Conservation (phyloP, 2,797 vertebrate species). For the Rhabdomys pumilio region DNA sequence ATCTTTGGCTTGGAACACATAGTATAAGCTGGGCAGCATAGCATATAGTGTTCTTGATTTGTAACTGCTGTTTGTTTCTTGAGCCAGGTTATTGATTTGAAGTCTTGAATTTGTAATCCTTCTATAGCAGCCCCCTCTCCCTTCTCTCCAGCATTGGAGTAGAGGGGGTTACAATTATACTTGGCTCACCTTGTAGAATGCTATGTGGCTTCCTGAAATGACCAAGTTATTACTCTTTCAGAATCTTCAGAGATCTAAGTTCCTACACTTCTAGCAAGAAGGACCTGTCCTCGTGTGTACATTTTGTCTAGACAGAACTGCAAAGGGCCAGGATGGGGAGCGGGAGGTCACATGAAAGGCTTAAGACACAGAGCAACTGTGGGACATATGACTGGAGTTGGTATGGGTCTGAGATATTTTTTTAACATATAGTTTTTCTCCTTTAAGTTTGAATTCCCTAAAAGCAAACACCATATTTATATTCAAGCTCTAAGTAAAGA, state of each 20-base stretch:
- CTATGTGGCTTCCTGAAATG: not conserved
- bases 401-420: not conserved
- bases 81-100: not conserved
- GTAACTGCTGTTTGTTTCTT: not conserved
- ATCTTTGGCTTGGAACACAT: not conserved
- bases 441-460: slow-evolving; percentile 38
- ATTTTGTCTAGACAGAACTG: not conserved
- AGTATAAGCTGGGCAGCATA: not conserved
- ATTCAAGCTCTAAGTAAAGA: slow-evolving; percentile 18
- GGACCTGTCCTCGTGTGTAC: not conserved
- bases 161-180: not conserved
- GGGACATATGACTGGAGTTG: not conserved
- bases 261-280: not conserved
- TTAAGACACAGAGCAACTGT: not conserved
- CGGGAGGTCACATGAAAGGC: not conserved
- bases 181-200: not conserved
- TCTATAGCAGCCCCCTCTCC: not conserved
- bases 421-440: not conserved
- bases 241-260: slow-evolving; percentile 18
- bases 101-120: not conserved
- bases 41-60: not conserved
- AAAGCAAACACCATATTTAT: slow-evolving; percentile 24
- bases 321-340: not conserved
- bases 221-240: slow-evolving; percentile 1
- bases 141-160: no score